A percentile compares a stretch with the other conserved stretches of the same genome.
Conservation (phyloP, 2,797 vertebrate genomes). For the Enteromius radiatus region DNA sequence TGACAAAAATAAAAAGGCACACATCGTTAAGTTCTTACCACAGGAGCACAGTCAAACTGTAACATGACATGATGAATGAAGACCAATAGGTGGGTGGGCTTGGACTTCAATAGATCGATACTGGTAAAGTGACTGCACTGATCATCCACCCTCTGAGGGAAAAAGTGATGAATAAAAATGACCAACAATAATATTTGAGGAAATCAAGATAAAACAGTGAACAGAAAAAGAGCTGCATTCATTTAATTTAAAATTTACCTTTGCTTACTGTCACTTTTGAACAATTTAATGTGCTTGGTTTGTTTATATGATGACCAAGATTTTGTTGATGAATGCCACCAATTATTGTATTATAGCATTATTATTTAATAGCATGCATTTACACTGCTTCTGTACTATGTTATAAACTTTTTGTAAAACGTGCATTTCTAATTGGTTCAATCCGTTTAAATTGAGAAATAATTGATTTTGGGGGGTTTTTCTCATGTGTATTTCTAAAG, state of each 20-base stretch:
- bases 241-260: neutral
- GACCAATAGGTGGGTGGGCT: conserved; percentile 86
- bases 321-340: neutral
- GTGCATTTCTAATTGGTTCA: neutral
- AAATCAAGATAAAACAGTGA: neutral
- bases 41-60: conserved; percentile 88
- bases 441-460: neutral
- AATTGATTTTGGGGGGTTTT: too few relatives aligned
- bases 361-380: neutral
- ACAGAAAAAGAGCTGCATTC: neutral
- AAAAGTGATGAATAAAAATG: neutral
- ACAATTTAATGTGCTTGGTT: neutral
- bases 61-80: conserved; percentile 90
- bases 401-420: neutral
- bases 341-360: neutral
- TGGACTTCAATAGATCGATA: conserved; percentile 80
- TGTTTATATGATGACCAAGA: neutral
- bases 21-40: conserved; percentile 79
- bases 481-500: too few relatives aligned
- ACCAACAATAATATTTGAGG: neutral
- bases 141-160: conserved; percentile 78
- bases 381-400: neutral
- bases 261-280: neutral
- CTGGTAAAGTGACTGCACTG: conserved; percentile 80
- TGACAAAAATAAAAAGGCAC: neutral